A percentile compares a stretch with the other conserved stretches of the same genome.
Evolutionary conservation across 1,140 invertebrate species (phyloP).

Genomic region (Drosophila prosaltans): DNA sequence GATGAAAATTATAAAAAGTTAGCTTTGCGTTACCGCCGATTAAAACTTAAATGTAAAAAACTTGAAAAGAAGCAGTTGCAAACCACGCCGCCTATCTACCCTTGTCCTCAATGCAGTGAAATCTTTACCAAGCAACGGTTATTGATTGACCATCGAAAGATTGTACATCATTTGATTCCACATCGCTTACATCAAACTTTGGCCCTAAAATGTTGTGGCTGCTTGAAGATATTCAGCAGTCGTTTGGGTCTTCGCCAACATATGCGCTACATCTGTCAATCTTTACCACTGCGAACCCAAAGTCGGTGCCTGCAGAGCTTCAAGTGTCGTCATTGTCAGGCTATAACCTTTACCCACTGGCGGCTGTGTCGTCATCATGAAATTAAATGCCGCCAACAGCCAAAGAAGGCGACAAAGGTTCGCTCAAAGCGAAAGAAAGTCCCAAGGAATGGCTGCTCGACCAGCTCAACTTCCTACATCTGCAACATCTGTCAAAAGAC

Average conservation of each 20-base stretch:
- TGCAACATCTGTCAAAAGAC: conserved; percentile 64
- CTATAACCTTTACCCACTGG: conserved; percentile 73
- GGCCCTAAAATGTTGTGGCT: conserved; percentile 55
- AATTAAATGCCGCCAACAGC: conserved; percentile 48
- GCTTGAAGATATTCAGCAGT: conserved; percentile 52
- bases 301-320: conserved; percentile 57
- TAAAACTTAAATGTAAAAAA: conserved; percentile 48
- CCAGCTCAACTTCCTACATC: conserved; percentile 19
- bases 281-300: conserved; percentile 60
- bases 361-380: conserved; percentile 71
- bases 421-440: conserved; percentile 22
- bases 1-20: conserved; percentile 52
- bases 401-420: conserved; percentile 28
- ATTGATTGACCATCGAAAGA: conserved; percentile 42
- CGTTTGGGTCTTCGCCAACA: conserved; percentile 65
- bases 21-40: conserved; percentile 48
- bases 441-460: background rate
- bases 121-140: conserved; percentile 40
- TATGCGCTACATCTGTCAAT: conserved; percentile 74
- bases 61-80: conserved; percentile 2
- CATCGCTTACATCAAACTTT: conserved; percentile 28
- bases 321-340: conserved; percentile 71
- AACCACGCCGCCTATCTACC: background rate
- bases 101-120: conserved; percentile 39
- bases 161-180: conserved; percentile 25